Evolutionary conservation across 1,140 invertebrate species (phyloP).

Genomic region (Drosophila leontia): DNA sequence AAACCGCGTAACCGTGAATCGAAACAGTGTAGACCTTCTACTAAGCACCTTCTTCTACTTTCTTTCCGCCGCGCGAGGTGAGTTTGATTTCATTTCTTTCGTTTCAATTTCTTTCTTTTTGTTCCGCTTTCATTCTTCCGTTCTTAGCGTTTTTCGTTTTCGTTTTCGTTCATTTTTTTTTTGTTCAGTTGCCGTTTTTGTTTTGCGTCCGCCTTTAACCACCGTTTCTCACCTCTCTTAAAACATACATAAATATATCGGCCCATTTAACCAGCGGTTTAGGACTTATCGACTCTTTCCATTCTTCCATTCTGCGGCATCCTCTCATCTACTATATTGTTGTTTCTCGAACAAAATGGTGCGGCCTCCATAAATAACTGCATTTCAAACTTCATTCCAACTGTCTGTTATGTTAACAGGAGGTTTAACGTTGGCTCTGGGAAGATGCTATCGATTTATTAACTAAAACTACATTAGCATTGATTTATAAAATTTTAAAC

Average conservation of each 20-base stretch:
- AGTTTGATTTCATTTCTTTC: constrained; percentile 64
- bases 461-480: background rate
- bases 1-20: constrained; percentile 6
- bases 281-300: constrained; percentile 3
- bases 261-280: constrained; percentile 38
- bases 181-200: constrained; percentile 21
- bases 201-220: constrained; percentile 52
- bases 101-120: constrained; percentile 33
- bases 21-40: constrained; percentile 29
- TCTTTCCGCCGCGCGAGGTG: constrained; percentile 62
- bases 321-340: constrained; percentile 3
- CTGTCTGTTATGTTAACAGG: background rate
- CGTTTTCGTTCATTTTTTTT: constrained; percentile 25
- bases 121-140: constrained; percentile 40
- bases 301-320: constrained; percentile 13
- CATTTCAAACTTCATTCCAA: constrained; percentile 3
- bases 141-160: constrained; percentile 26
- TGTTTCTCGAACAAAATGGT: constrained; percentile 2
- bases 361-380: constrained; percentile 13
- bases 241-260: background rate
- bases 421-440: background rate
- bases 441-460: background rate
- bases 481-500: background rate
- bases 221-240: constrained; percentile 12
- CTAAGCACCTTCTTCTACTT: constrained; percentile 59